Conservation (phyloP, 2,797 vertebrate species). For the Anisognathus igniventris region DNA sequence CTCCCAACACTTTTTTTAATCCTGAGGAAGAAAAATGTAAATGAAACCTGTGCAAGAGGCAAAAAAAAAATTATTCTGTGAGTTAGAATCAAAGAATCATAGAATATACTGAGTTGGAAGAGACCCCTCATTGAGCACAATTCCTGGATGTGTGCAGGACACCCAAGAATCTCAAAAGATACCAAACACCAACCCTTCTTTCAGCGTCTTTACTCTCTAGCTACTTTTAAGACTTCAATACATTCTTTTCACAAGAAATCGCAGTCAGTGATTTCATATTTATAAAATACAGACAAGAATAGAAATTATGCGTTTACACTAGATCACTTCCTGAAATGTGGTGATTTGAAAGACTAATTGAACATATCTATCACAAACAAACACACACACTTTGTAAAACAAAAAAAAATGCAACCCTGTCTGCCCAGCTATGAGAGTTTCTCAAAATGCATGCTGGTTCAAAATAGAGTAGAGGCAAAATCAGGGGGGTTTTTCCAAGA, state of each 20-base stretch:
- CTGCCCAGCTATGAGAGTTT: not conserved
- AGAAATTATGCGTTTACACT: not conserved
- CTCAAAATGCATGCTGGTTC: not conserved
- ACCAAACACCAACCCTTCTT: not conserved
- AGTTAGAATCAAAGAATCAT: not conserved
- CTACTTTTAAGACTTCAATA: not conserved
- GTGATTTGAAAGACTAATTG: not conserved
- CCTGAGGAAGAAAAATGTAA: not conserved
- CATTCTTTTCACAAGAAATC: not conserved
- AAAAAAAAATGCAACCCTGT: not conserved
- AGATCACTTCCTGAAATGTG: not conserved
- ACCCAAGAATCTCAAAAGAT: not conserved
- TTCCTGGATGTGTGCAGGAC: not conserved
- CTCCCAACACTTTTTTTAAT: not conserved
- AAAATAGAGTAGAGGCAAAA: not conserved
- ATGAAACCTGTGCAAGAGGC: not conserved
- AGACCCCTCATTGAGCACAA: rapidly evolving
- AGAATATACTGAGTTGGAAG: not conserved
- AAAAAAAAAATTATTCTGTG: not conserved
- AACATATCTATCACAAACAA: not conserved
- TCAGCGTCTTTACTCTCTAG: not conserved
- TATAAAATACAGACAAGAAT: not conserved
- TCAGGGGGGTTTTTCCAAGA: not conserved
- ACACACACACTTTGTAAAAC: not conserved
- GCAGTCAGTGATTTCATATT: not conserved